Evolutionary conservation across 2,888 invertebrate genomes (phyloP).

Genomic region (Spodoptera exigua): DNA sequence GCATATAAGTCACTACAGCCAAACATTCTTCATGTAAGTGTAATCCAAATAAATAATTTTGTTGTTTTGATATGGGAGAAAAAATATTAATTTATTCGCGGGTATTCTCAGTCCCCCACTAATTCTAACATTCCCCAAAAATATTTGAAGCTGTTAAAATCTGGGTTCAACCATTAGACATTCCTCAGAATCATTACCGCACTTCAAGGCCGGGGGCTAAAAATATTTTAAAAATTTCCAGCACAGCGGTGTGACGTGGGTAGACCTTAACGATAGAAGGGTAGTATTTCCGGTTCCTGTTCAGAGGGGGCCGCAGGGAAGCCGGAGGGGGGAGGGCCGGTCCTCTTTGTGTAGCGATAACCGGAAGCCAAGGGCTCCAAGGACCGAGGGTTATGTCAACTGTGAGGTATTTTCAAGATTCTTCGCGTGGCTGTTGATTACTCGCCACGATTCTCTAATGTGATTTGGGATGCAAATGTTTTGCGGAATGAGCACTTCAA

Average conservation of each 20-base stretch:
- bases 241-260: conserved; percentile 79
- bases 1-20: too few relatives aligned
- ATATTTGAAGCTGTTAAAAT: conserved; percentile 33
- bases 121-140: conserved; percentile 13
- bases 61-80: not conserved
- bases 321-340: conserved; percentile 70
- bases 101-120: not conserved
- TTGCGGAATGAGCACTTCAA: conserved; percentile 19
- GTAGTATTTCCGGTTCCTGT: conserved; percentile 87
- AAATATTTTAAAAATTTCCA: conserved; percentile 77
- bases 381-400: conserved; percentile 88
- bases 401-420: conserved; percentile 85
- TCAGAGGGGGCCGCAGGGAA: conserved; percentile 61
- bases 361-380: conserved; percentile 87
- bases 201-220: conserved; percentile 72
- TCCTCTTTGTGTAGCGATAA: conserved; percentile 87
- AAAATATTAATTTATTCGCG: not conserved
- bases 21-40: too few relatives aligned
- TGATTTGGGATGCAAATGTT: conserved; percentile 45
- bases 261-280: conserved; percentile 88
- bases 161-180: conserved; percentile 43
- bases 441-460: conserved; percentile 63
- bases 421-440: conserved; percentile 80
- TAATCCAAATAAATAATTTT: too few relatives aligned
- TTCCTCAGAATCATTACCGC: conserved; percentile 69